Evolutionary conservation across 2,888 invertebrate genomes (phyloP), one percentile per base, ranked within the genome.

Genomic region (Cephalotes varians): DNA sequence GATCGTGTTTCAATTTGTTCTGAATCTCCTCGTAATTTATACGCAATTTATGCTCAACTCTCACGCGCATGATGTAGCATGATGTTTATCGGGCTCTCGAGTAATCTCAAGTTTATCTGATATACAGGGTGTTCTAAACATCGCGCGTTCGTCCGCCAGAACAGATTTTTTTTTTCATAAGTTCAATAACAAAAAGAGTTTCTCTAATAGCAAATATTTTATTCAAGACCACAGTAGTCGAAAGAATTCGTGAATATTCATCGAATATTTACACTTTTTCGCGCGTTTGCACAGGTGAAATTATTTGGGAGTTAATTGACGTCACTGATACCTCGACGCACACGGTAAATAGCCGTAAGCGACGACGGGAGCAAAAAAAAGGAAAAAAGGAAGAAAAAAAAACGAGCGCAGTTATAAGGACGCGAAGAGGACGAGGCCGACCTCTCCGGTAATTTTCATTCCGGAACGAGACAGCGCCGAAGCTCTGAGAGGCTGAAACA

Each of bases 401-500:
- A 37, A 6, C 51, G 54, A 44, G 34, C 18, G 21, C 9, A 40
- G 56, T 47, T 77, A 84, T 65, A 80, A 86, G 65, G n/a, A 72
- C 49, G 65, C n/a, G 2, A 51, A 62, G 60, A 69, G 67, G 81
- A 87, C 82, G 85, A 69, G 79, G 37, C 71, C 64, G 85, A 86
- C 83, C 74, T 72, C 56, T 72, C 56, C 65, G 77, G 83, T 90
- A 90, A 87, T 90, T 85, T 88, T 79, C 88, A 80, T 85, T 84
- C 81, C 88, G 74, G 81, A 83, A 85, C 86, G 86, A 89, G 88
- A 81, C 79, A 60, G 79, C 51, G 77, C 37, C 80, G 56, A 77
- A 81, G 85, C 85, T 67, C 81, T 49, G 84, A 82, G 86, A 82
- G 77, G 85, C 90, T 88, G 88, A 90, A 92, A 92, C 89, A 88